phyloP scores from a whole-genome alignment of 1,140 invertebrate species.

The Colletes gigas region DNA sequence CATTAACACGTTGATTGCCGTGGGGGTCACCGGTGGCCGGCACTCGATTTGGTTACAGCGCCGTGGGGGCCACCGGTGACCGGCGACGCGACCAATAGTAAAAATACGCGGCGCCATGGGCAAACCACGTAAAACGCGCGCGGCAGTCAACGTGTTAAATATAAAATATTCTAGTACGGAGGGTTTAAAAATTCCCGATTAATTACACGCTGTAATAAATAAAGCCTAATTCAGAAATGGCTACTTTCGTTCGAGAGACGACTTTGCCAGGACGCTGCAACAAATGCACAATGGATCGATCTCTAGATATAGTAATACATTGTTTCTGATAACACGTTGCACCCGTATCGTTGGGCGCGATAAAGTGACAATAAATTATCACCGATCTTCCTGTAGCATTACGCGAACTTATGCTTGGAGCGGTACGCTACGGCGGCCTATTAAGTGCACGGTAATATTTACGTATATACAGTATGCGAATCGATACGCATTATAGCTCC shows the following conservation, averaged over 20 bases:
- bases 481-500: constrained; percentile 47
- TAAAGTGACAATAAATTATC: constrained; percentile 25
- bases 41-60: too few species aligned
- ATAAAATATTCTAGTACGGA: too few species aligned
- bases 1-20: too few species aligned
- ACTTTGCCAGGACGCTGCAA: neutral
- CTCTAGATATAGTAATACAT: constrained; percentile 10
- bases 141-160: too few species aligned
- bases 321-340: neutral
- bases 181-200: neutral
- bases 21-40: too few species aligned
- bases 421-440: neutral
- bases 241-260: neutral
- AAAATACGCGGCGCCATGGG: too few species aligned
- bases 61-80: too few species aligned
- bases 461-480: constrained; percentile 16
- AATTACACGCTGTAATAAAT: neutral
- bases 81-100: too few species aligned
- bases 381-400: constrained; percentile 12
- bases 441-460: constrained; percentile 45
- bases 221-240: neutral
- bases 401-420: neutral
- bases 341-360: neutral
- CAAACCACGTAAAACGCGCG: too few species aligned
- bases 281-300: constrained; percentile 2